Evolutionary conservation across 2,113 vertebrate species (phyloP).

Genomic region (Indri indri): DNA sequence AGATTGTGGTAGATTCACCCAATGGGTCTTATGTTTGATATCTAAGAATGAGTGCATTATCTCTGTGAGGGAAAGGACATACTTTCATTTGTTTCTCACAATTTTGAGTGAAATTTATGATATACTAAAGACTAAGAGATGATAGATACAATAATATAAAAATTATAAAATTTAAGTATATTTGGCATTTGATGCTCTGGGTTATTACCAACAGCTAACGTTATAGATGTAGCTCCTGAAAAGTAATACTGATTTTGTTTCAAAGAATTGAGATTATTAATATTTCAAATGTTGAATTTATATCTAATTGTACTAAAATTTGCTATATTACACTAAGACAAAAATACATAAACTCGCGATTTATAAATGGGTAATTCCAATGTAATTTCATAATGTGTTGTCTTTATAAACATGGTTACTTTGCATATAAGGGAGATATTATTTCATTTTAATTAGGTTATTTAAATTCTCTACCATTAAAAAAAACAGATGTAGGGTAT

Average conservation of each 20-base stretch:
- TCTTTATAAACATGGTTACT: slow-evolving; percentile 62
- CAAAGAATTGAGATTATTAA: slow-evolving; percentile 33
- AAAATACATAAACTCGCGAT: slow-evolving; percentile 38
- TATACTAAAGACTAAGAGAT: neutral
- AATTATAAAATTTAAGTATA: neutral
- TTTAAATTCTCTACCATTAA: slow-evolving; percentile 57
- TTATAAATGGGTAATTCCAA: slow-evolving; percentile 39
- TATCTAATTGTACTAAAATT: slow-evolving; percentile 31
- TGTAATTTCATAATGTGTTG: slow-evolving; percentile 40
- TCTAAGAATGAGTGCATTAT: neutral
- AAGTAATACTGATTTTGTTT: slow-evolving; percentile 44
- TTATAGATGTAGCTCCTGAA: neutral
- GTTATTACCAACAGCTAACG: neutral
- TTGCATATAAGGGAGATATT: slow-evolving; percentile 48
- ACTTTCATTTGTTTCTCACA: neutral
- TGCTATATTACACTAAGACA: neutral
- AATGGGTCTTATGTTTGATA: neutral
- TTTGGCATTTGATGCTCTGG: neutral
- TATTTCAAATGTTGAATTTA: slow-evolving; percentile 49
- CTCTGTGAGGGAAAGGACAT: neutral
- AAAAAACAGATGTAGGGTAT: slow-evolving; percentile 34
- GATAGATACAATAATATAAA: neutral
- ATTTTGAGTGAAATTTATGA: slow-evolving; percentile 10
- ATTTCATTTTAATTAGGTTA: slow-evolving; percentile 69
- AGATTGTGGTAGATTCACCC: neutral